These are phyloP conservation scores for Zootermopsis nevadensis DNA, from an alignment of 2,888 invertebrate species.

Conservation along the genomic window DNA sequence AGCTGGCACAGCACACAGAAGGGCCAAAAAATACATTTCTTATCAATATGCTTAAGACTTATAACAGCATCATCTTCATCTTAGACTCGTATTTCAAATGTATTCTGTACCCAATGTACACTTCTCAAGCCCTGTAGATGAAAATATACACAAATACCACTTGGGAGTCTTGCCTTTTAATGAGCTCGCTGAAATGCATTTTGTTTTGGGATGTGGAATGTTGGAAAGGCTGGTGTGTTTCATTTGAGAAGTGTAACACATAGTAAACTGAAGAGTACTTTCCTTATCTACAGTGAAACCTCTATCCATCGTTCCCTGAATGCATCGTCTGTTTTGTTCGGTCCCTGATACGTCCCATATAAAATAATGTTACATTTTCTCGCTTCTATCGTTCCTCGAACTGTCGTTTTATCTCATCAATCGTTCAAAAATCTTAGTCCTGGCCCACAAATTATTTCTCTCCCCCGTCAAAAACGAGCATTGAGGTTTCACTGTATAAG, in stretches of 20 bases:
- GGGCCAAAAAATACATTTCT: slow-evolving; percentile 2
- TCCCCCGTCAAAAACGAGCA: too few relatives aligned
- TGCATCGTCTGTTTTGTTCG: too few relatives aligned
- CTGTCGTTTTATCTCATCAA: too few relatives aligned
- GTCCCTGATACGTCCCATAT: too few relatives aligned
- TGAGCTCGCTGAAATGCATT: slow-evolving; percentile 2
- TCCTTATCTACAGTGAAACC: not conserved
- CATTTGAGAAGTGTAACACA: not conserved
- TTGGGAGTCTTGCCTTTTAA: not conserved
- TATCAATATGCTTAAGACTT: too few relatives aligned
- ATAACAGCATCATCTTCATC: not conserved
- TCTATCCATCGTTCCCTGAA: not conserved
- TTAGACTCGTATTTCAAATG: not conserved
- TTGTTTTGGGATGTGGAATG: not conserved
- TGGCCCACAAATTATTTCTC: too few relatives aligned
- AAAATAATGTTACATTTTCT: too few relatives aligned
- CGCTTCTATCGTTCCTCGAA: too few relatives aligned
- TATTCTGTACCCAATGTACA: not conserved
- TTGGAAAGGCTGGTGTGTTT: slow-evolving; percentile 5
- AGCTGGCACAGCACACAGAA: not conserved
- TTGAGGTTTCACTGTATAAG: too few relatives aligned
- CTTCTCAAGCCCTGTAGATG: slow-evolving; percentile 17
- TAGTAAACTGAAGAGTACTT: not conserved
- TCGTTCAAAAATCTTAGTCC: too few relatives aligned
- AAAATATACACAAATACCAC: slow-evolving; percentile 27